phyloP scores from a whole-genome alignment of 2,113 vertebrate species.

The Trachemys scripta region DNA sequence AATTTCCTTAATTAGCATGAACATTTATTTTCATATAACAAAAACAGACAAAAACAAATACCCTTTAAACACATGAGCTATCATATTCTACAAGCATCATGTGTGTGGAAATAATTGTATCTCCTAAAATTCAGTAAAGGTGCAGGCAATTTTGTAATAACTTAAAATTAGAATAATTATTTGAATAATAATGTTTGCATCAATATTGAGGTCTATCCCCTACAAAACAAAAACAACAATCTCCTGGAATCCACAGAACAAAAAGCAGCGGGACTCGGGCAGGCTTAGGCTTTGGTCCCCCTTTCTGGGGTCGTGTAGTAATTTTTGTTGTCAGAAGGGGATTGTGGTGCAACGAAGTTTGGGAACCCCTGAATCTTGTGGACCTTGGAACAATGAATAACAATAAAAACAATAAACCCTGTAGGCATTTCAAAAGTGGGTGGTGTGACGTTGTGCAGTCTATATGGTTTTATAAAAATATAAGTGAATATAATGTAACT shows the following conservation, averaged over 20 bases:
- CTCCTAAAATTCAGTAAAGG: not conserved
- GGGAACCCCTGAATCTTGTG: too few species aligned
- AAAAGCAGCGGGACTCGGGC: rapidly evolving
- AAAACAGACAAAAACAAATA: rapidly evolving
- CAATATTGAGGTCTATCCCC: rapidly evolving
- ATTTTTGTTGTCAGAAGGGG: too few species aligned
- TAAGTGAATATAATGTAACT: too few species aligned
- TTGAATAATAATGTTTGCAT: not conserved
- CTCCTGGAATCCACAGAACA: rapidly evolving
- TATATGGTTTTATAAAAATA: too few species aligned
- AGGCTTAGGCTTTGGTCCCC: too few species aligned
- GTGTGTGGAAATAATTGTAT: not conserved
- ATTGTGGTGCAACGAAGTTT: too few species aligned
- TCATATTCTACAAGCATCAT: rapidly evolving
- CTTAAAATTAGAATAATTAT: not conserved
- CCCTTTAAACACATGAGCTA: rapidly evolving
- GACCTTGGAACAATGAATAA: not conserved
- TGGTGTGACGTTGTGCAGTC: too few species aligned
- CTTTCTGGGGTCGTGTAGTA: too few species aligned
- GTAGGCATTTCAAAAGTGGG: rapidly evolving
- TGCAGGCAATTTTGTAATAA: not conserved
- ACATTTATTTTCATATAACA: not conserved
- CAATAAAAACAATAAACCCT: rapidly evolving
- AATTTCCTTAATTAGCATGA: rapidly evolving
- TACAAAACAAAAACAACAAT: not conserved